These are phyloP conservation scores for Pollenia amentaria DNA, from an alignment of 2,888 invertebrate genomes.

Conservation along the genomic window DNA sequence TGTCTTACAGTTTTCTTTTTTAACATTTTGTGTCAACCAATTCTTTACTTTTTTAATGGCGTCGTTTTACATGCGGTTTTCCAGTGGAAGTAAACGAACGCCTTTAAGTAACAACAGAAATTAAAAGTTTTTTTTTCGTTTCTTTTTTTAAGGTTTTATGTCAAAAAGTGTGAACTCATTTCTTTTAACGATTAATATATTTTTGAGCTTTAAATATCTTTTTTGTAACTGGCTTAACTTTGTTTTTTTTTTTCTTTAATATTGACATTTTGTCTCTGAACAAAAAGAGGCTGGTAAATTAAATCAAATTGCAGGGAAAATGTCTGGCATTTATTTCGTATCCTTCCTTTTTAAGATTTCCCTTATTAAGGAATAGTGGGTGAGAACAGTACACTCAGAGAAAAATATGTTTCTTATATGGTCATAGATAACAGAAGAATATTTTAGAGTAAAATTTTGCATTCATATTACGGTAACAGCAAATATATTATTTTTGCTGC, in stretches of 20 bases:
- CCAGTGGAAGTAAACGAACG: slow-evolving; percentile 50
- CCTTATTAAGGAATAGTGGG: slow-evolving; percentile 25
- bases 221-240: neutral
- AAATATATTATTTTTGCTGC: neutral
- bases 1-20: slow-evolving; percentile 38
- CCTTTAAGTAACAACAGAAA: slow-evolving; percentile 42
- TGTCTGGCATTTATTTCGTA: slow-evolving; percentile 64
- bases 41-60: neutral
- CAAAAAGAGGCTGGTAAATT: slow-evolving; percentile 17
- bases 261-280: slow-evolving; percentile 50
- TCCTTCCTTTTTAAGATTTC: slow-evolving; percentile 57
- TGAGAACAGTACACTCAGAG: neutral
- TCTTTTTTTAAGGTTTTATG: slow-evolving; percentile 15
- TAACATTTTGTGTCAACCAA: slow-evolving; percentile 18
- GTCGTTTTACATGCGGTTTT: slow-evolving; percentile 28
- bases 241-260: slow-evolving; percentile 35
- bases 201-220: slow-evolving; percentile 10
- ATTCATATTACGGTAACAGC: too few relatives aligned
- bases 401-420: too few relatives aligned
- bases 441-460: too few relatives aligned
- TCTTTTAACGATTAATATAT: neutral
- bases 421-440: too few relatives aligned
- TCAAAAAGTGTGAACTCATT: slow-evolving; percentile 15
- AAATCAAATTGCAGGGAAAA: slow-evolving; percentile 54
- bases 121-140: slow-evolving; percentile 19